Conservation (phyloP, 1,140 invertebrate genomes). For the Lepidurus couesii region DNA sequence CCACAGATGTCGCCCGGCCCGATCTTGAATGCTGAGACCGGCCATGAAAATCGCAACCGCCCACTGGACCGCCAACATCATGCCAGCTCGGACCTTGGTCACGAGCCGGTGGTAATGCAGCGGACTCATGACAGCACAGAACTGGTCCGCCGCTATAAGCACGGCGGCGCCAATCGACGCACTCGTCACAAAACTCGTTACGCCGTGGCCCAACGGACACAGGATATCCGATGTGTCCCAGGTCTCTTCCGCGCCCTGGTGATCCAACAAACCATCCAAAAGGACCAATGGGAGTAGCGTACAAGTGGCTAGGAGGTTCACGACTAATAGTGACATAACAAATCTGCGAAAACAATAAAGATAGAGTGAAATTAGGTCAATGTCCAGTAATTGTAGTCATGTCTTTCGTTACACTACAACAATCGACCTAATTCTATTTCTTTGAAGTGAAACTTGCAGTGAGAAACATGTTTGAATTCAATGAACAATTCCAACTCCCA, state of each 20-base stretch:
- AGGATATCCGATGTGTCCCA: conserved; percentile 40
- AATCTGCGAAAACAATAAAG: conserved; percentile 51
- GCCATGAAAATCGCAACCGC: conserved; percentile 48
- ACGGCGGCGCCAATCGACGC: conserved; percentile 64
- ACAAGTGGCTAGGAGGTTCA: conserved; percentile 58
- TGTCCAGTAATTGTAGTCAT: too few species aligned
- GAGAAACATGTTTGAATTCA: too few species aligned
- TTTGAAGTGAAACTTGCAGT: too few species aligned
- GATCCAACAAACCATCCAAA: conserved; percentile 43
- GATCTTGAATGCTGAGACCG: conserved; percentile 51
- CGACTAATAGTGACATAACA: conserved; percentile 60
- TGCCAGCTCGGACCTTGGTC: conserved; percentile 61
- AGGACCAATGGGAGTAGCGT: conserved; percentile 56
- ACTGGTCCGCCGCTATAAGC: conserved; percentile 77
- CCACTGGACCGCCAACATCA: conserved; percentile 64
- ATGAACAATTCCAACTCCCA: too few species aligned
- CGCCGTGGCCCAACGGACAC: conserved; percentile 50
- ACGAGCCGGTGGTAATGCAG: conserved; percentile 73
- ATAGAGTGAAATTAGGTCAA: not conserved
- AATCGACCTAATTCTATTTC: too few species aligned
- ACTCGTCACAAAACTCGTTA: conserved; percentile 50
- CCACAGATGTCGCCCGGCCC: conserved; percentile 32
- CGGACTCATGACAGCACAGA: conserved; percentile 78
- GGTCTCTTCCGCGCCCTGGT: conserved; percentile 31
- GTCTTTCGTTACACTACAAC: too few species aligned